Base-by-base conservation (phyloP, 92 coral and sea anemone species). In the Palythoa heliodiscus region DNA sequence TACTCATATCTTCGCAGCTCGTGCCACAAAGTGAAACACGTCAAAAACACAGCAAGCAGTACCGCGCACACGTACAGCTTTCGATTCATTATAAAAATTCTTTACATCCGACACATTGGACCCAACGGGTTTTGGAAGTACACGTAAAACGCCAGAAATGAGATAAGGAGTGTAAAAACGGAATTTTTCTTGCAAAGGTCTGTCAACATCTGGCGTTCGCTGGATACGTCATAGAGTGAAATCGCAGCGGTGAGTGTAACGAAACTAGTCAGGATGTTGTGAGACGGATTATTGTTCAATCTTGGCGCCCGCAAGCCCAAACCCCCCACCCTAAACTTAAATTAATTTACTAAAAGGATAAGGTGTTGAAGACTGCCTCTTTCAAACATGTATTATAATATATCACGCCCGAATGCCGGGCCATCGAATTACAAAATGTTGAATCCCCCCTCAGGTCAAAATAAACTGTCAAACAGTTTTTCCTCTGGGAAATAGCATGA, bases 291-390 rank as follows among this genome's bases (percentile, higher is more conserved):
- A 80, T 12, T 29, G 35, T 29, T 80, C 66, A 60, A 35, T 47
- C 58, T 80, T 80, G 84, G 84, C 84, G 55, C 60, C 63, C 48
- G 63, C 23, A 60, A 24, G 84, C 43, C 84, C 84, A 80, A 67
- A 19, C 84, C 70, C 35, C 63, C 84, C 37, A 25, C 84, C 74
- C 39, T 35, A 80, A 66, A 80, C 84, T 8, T 74, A 80, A 80
- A 76, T 76, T 76, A 75, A 52, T 75, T 75, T 25, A 66, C 79
- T 52, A 76, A 80, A 80, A 24, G 50, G 58, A 13, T 52, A 43
- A 80, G 84, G 84, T 66, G 84, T 64, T 80, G 84, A 80, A 48
- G 84, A 68, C 70, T 60, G 6, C 55, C 35, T 14, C 11, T 50
- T 48, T 24, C 70, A 43, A 80, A 23, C 82, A 38, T 16, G 52